Conservation (phyloP, 2,888 invertebrate genomes). For the Himalopsyche japonica region DNA sequence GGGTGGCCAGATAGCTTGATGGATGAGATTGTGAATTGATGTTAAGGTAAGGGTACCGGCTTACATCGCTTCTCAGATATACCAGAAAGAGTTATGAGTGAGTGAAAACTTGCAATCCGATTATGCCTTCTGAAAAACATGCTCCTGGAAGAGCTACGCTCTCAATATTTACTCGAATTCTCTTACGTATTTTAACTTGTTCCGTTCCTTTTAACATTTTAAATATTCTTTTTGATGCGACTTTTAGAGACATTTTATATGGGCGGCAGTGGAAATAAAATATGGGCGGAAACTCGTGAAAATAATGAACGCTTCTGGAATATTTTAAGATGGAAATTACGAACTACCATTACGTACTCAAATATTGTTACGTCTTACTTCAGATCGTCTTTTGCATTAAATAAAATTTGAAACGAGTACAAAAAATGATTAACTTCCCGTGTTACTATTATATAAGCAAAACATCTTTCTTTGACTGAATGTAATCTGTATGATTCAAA, state of each 20-base stretch:
- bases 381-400: no score
- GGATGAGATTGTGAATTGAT: constrained; percentile 27
- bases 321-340: no score
- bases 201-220: background rate
- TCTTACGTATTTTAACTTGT: background rate
- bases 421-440: no score
- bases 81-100: background rate
- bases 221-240: background rate
- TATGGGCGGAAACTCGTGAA: no score
- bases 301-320: no score
- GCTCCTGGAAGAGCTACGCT: background rate
- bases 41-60: constrained; percentile 15
- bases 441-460: no score
- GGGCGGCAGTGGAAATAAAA: background rate
- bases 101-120: constrained; percentile 1
- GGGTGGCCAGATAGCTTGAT: constrained; percentile 12
- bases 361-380: no score
- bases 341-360: no score
- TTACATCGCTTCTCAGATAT: background rate
- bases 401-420: no score
- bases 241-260: background rate
- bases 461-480: no score
- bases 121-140: background rate
- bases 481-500: no score
- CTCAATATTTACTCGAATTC: background rate